Conservation (phyloP, 2,113 vertebrate species). For the Cyprinodon variegatus region DNA sequence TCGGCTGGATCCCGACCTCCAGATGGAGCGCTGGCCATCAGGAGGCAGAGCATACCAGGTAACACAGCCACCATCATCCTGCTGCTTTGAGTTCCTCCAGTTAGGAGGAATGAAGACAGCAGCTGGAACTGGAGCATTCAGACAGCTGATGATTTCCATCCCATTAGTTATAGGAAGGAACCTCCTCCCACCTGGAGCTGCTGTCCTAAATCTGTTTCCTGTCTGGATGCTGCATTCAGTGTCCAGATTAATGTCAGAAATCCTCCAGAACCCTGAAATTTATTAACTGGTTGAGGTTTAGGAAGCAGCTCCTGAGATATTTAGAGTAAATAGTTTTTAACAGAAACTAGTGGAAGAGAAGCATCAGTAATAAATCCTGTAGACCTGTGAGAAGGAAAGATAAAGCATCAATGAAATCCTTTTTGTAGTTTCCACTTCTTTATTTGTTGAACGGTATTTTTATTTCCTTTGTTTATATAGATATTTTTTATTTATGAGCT, state of each 20-base stretch:
- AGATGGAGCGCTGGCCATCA: constrained; percentile 94
- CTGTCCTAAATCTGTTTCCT: constrained; percentile 32
- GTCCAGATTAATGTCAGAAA: not conserved
- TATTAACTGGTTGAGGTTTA: too few relatives aligned
- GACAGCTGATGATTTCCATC: not conserved
- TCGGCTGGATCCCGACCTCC: constrained; percentile 89
- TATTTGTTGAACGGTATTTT: not conserved
- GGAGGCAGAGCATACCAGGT: constrained; percentile 99
- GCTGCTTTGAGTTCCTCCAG: constrained; percentile 1
- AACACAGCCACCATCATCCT: constrained; percentile 42
- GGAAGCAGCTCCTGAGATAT: not conserved
- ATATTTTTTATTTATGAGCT: not conserved
- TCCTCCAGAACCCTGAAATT: not conserved
- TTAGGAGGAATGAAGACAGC: not conserved
- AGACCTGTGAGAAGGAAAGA: not conserved
- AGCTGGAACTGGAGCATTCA: constrained; percentile 25
- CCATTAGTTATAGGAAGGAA: constrained; percentile 26
- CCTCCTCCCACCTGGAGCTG: constrained; percentile 43
- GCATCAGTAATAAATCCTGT: not conserved
- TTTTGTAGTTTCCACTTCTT: not conserved
- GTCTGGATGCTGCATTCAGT: not conserved
- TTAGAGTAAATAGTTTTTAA: not conserved
- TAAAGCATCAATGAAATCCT: too few relatives aligned
- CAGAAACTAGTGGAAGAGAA: not conserved
- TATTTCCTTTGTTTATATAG: not conserved